Base-by-base conservation (phyloP, 2,113 vertebrate species). In the Rhinichthys klamathensis region DNA sequence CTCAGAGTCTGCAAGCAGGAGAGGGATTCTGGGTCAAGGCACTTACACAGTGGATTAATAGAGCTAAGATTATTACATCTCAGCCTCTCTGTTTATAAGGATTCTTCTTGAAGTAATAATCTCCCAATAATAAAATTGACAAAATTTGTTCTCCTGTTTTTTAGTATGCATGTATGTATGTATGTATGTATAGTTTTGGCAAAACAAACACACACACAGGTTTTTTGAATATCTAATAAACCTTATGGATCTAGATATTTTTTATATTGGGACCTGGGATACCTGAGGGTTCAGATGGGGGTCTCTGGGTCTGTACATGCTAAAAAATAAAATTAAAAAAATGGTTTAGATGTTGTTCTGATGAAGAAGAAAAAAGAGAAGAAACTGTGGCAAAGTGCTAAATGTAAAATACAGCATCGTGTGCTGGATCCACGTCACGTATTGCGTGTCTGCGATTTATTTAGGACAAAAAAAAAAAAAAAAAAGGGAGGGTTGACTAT, bases 11-110 rank as follows among this genome's bases (percentile, higher is more conserved):
- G 88, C 91, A 0, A 91, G 51, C 4, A 91, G 93, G 76, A 83
- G 63, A 5, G 89, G 92, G 0, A 78, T 76, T 30, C 88, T 90
- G 49, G 92, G 92, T 18, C 93, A 91, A 83, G 92, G 95, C 76
- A 91, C 87, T 77, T 93, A 91, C 63, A 83, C 13, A 4, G 72
- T 89, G 85, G 85, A 87, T 76, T 92, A 86, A 87, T 27, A 79
- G 21, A 74, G 81, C 65, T 72, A 18, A 18, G 51, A 32, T 76
- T 76, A 76, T 54, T 51, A n/a, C 16, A 51, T 51, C 25, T 49
- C 25, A 46, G n/a, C 16, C 15, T 60, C 8, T 44, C 9, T 51
- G 63, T 16, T 21, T 23, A 49, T 49, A 44, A 51, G 18, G 41
- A 16, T 23, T 49, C 58, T 30, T 46, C 12, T 46, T 32, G 3